Evolutionary conservation across 2,113 vertebrate species (phyloP), one percentile per base, ranked within the genome.

Genomic region (Condylura cristata): DNA sequence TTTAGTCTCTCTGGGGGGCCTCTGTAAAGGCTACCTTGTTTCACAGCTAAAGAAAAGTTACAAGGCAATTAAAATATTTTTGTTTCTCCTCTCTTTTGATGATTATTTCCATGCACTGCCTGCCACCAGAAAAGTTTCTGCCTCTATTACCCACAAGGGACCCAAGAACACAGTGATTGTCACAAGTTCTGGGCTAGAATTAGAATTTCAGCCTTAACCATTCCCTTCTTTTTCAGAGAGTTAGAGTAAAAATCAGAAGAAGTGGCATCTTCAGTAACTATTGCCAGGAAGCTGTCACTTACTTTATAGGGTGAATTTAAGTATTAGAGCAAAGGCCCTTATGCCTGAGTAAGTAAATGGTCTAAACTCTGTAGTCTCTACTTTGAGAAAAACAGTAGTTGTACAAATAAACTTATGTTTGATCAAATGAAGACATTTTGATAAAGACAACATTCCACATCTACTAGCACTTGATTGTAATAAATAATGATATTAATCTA

Each of bases 61-160:
- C 85, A 92, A 96, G 96, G 93, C 94, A 93, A 85, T 95, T 96
- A 94, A 92, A 96, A 94, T 71, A 94, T 86, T 94, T 95, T 80
- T 90, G 65, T 90, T 86, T 95, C 87, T 92, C 84, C 78, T 88
- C 46, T 91, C 88, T 90, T 91, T 70, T 83, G 78, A 94, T 95
- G 94, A 81, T 93, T 78, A 94, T 70, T 81, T 81, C 84, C 87
- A 58, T 39, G 89, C 11, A 1, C 76, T 26, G 34, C 76, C 61
- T n/a, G 58, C 65, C 58, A 53, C 71, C 41, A 7, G 58, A 65
- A 68, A 17, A 6, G 68, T 66, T 32, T 56, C 56, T 93, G 92
- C 85, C 87, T 68, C 44, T 22, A 1, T 34, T 46, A 37, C 79
- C 85, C 60, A n/a, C 18, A 53, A n/a, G 83, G 20, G 51, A 39